Evolutionary conservation across 2,888 invertebrate species (phyloP).

Genomic region (Leptopilina syphax): DNA sequence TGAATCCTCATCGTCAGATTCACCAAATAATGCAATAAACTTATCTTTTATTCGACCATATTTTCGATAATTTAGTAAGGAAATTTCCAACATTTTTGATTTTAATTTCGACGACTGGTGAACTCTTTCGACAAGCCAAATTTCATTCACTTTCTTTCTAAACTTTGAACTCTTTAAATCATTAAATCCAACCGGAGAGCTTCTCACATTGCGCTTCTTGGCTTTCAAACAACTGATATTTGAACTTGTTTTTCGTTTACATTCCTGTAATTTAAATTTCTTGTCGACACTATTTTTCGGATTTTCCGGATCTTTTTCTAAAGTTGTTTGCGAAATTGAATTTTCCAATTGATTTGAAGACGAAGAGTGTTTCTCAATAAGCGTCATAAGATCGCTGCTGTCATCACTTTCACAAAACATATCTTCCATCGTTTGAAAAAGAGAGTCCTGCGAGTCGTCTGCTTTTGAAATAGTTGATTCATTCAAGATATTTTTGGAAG

Average conservation of each 20-base stretch:
- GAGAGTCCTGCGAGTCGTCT: conserved; percentile 67
- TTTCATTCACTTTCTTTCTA: conserved; percentile 60
- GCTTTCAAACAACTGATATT: background rate
- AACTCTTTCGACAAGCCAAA: conserved; percentile 70
- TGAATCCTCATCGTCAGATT: conserved; percentile 78
- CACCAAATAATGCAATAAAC: conserved; percentile 78
- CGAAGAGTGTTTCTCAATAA: conserved; percentile 69
- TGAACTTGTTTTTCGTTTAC: background rate
- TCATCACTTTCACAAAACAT: conserved; percentile 72
- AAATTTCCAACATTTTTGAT: conserved; percentile 65
- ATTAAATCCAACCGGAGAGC: conserved; percentile 9
- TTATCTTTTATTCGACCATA: conserved; percentile 74
- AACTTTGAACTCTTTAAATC: conserved; percentile 49
- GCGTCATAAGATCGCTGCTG: conserved; percentile 66
- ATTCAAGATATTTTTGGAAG: conserved; percentile 39
- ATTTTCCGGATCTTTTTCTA: background rate
- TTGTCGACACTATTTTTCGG: background rate
- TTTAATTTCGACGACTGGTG: conserved; percentile 66
- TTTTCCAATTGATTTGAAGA: background rate
- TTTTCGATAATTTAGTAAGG: conserved; percentile 65
- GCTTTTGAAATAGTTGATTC: conserved; percentile 54
- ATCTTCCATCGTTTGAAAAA: conserved; percentile 69
- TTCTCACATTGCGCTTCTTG: background rate
- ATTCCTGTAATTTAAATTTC: background rate
- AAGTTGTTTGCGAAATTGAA: background rate